A percentile compares a stretch with the other conserved stretches of the same genome.
Conservation (phyloP, 2,888 invertebrate species). For the Apodemia duryi region DNA sequence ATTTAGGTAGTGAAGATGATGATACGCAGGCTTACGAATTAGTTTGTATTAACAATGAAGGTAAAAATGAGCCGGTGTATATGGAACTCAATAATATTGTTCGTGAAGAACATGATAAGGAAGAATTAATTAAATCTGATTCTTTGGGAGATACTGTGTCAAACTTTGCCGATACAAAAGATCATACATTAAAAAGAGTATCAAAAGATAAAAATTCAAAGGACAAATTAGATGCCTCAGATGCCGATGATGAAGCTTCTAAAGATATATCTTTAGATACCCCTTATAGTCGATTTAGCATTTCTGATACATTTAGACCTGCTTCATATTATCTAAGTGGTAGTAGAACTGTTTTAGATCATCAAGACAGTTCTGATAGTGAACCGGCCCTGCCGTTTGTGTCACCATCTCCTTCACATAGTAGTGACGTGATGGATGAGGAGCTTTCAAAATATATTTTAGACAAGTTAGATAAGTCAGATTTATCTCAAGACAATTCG, state of each 20-base stretch:
- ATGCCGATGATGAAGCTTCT: conserved; percentile 90
- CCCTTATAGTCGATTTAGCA: conserved; percentile 84
- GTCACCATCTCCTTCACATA: conserved; percentile 86
- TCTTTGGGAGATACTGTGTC: conserved; percentile 56
- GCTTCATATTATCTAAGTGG: conserved; percentile 91
- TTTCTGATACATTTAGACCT: conserved; percentile 92
- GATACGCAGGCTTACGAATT: conserved; percentile 84
- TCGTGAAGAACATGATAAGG: conserved; percentile 44
- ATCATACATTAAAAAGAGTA: conserved; percentile 62
- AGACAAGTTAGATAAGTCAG: conserved; percentile 73
- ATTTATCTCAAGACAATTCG: conserved; percentile 68
- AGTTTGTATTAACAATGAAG: conserved; percentile 81
- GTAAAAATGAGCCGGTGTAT: conserved; percentile 88
- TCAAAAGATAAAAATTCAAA: conserved; percentile 61
- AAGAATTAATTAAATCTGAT: conserved; percentile 34
- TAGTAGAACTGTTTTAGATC: conserved; percentile 82
- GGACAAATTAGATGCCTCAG: conserved; percentile 85
- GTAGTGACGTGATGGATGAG: conserved; percentile 84
- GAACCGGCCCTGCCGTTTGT: conserved; percentile 89
- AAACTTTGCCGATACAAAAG: conserved; percentile 68
- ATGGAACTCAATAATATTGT: conserved; percentile 84
- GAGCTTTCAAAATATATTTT: conserved; percentile 70
- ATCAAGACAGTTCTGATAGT: conserved; percentile 89
- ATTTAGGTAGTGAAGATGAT: conserved; percentile 81
- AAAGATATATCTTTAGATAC: conserved; percentile 87